Evolutionary conservation across 2,888 invertebrate genomes (phyloP).

Genomic region (Agrotis segetum): DNA sequence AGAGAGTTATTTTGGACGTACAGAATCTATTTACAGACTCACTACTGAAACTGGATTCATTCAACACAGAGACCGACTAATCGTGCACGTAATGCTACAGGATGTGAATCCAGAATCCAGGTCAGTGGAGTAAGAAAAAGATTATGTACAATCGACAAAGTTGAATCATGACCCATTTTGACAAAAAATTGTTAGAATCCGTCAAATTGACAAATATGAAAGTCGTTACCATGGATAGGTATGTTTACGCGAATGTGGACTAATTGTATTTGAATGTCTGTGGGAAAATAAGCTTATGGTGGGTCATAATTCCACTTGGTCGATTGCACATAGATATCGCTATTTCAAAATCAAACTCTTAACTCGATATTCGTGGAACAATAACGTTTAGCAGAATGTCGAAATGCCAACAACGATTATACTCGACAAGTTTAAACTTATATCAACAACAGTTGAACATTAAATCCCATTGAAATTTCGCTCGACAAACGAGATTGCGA

Average conservation of each 20-base stretch:
- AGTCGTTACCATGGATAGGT: too few species aligned
- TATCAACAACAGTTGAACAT: conserved; percentile 53
- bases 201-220: too few species aligned
- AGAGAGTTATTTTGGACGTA: conserved; percentile 25
- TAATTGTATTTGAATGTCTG: too few species aligned
- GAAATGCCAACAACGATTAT: conserved; percentile 18
- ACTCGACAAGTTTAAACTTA: conserved; percentile 39
- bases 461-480: conserved; percentile 66
- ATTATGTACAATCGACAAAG: too few species aligned
- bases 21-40: conserved; percentile 49
- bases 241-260: too few species aligned
- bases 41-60: conserved; percentile 49
- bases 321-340: not conserved
- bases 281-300: too few species aligned
- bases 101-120: conserved; percentile 41
- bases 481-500: conserved; percentile 72
- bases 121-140: conserved; percentile 38
- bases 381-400: conserved; percentile 20
- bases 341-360: conserved; percentile 32
- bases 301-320: too few species aligned
- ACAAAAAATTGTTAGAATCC: too few species aligned
- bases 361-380: conserved; percentile 37
- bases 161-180: too few species aligned
- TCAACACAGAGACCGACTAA: conserved; percentile 43
- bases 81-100: conserved; percentile 35